A percentile compares a stretch with the other conserved stretches of the same genome.
These are phyloP conservation scores for Tenthredo notha DNA, from an alignment of 2,888 invertebrate species.

Conservation along the genomic window DNA sequence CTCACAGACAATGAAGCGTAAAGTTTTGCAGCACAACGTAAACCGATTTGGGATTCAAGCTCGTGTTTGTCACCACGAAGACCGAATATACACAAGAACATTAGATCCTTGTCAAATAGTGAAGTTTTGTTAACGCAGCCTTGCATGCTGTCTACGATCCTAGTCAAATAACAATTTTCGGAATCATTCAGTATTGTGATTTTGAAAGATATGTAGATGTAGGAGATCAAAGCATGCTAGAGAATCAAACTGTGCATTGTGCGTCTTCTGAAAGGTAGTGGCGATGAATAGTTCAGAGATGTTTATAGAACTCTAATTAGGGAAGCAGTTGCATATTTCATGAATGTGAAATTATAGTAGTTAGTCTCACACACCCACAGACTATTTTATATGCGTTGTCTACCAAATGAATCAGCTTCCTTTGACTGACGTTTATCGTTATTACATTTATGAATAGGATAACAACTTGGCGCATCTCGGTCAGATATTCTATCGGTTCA, in stretches of 20 bases:
- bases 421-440: conserved; percentile 75
- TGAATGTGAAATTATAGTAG: conserved; percentile 1
- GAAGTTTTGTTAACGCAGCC: conserved; percentile 86
- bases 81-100: conserved; percentile 87
- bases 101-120: conserved; percentile 87
- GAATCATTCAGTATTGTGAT: not conserved
- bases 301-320: not conserved
- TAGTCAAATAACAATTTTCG: conserved; percentile 63
- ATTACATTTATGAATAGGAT: conserved; percentile 85
- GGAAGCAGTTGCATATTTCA: not conserved
- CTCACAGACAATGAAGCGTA: conserved; percentile 78
- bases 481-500: conserved; percentile 86
- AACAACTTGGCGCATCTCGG: conserved; percentile 86
- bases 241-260: not conserved
- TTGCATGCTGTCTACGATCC: conserved; percentile 79
- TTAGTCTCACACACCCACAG: conserved; percentile 73
- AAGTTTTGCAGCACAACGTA: conserved; percentile 83
- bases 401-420: conserved; percentile 79
- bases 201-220: not conserved
- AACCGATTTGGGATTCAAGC: conserved; percentile 84
- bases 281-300: not conserved
- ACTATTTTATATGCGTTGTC: conserved; percentile 80
- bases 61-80: conserved; percentile 87
- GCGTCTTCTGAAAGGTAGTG: not conserved
- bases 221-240: not conserved